Evolutionary conservation across 2,797 vertebrate species (phyloP), one percentile per base, ranked within the genome.

Genomic region (Paedocypris micromegethes): DNA sequence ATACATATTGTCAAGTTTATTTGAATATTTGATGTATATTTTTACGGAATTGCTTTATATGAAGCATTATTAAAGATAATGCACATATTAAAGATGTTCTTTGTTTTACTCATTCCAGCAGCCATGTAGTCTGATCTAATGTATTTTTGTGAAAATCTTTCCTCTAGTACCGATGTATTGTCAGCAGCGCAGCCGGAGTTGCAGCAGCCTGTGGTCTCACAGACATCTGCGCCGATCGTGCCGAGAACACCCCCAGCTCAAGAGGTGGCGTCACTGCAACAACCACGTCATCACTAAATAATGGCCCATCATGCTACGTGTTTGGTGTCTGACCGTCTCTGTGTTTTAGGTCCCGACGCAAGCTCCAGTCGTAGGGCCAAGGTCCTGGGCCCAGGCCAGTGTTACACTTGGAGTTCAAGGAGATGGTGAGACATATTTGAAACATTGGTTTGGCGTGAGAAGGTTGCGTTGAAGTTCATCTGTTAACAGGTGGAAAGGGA

Each of bases 351-450:
- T 88, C 81, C 85, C 91, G 83, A 87, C 85, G 83, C 88, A 89
- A 90, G 90, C 90, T 90, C 88, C 82, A 86, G 88, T 80, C 90
- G 89, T 84, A 93, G 94, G 90, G 90, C 91, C 88, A 96, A 96
- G 91, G 89, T 95, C 94, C 82, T 95, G 93, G 94, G 93, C 93
- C 80, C 94, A 93, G 87, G 92, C 93, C 92, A 95, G 92, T 87
- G 91, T 91, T 92, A 93, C 91, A 90, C 93, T 84, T 93, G 93
- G 92, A 92, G 89, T 86, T 88, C 93, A 89, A 92, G 94, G 92
- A 88, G 94, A 94, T 94, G 94, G 94, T 95, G 70, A 86, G 92
- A 80, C 38, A 63, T 62, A 4, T 7, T 38, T 53, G 2, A 5
- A 57, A 53, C 7, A n/a, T 47, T 23, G 23, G 23, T 23, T 23